Percentiles rank a stretch among this genome's conserved stretches.
Evolutionary conservation across 2,797 vertebrate genomes (phyloP).

Genomic region (Fistularia tabacaria): DNA sequence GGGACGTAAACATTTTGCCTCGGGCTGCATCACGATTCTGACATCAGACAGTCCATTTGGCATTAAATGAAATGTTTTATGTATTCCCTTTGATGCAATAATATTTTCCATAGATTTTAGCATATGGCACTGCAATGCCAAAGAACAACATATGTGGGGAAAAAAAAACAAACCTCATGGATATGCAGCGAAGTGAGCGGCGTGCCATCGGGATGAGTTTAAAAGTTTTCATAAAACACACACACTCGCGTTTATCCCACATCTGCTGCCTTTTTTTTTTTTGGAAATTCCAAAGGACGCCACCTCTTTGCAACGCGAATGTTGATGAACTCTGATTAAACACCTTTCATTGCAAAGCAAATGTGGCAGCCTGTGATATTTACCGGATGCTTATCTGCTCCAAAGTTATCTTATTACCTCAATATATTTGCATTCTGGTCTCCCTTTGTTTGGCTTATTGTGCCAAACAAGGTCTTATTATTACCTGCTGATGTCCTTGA

Average conservation of each 20-base stretch:
- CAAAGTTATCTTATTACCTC: slow-evolving; percentile 81
- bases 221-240: no score
- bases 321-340: slow-evolving; percentile 48
- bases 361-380: slow-evolving; percentile 54
- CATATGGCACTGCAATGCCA: no score
- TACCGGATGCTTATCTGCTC: slow-evolving; percentile 86
- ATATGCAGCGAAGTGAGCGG: no score
- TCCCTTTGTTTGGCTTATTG: slow-evolving; percentile 72
- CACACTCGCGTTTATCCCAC: no score
- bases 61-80: slow-evolving; percentile 8
- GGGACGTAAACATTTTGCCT: slow-evolving; percentile 8
- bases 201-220: no score
- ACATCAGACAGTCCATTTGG: slow-evolving; percentile 12
- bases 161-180: no score
- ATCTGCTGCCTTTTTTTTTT: slow-evolving; percentile 22
- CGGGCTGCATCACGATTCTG: slow-evolving; percentile 2
- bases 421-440: slow-evolving; percentile 71
- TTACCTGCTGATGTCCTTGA: slow-evolving; percentile 54
- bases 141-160: background rate
- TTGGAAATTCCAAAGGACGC: slow-evolving; percentile 33
- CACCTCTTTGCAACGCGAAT: slow-evolving; percentile 20
- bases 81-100: slow-evolving; percentile 32
- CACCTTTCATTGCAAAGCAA: slow-evolving; percentile 24
- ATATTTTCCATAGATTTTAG: background rate
- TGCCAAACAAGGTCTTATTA: slow-evolving; percentile 69